Evolutionary conservation across 2,113 vertebrate species (phyloP), one percentile per base, ranked within the genome.

Genomic region (Ciconia stormi): DNA sequence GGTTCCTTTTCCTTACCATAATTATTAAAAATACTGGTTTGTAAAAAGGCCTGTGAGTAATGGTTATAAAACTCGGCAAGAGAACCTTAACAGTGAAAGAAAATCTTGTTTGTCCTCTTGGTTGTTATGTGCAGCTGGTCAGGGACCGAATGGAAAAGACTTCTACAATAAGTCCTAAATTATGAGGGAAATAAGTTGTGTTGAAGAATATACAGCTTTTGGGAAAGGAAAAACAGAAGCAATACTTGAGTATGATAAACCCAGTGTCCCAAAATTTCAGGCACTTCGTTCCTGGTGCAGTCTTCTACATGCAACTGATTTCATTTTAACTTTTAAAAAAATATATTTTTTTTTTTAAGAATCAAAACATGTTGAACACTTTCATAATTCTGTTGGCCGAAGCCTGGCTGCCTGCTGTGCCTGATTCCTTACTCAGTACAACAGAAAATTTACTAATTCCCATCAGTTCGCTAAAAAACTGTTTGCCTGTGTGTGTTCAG

Each of bases 1-100:
- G 46, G 62, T 95, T 95, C n/a, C 38, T 82, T 90, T 95, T 94
- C 78, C 81, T 76, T 97, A 88, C 42, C 19, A 17, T 78, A 66
- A 87, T 82, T 82, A 82, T 76, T 84, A 32, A 90, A 97, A 87
- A 90, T 67, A 59, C 29, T 67, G 42, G 2, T n/a, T 84, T 89
- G 30, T 89, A 42, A 53, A 95, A 89, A 52, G 46, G 13, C 38
- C 52, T 79, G 10, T 49, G 81, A 89, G 77, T 92, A 90, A 67
- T 36, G 5, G 23, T 81, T 72, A 21, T 84, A 58, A 92, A 89
- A 79, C 7, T 8, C 40, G 80, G 30, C 16, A 81, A 49, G 66
- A 85, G 25, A 73, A 40, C 32, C 49, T 61, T n/a, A 70, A 78
- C 38, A 52, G 42, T 16, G 53, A 61, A 85, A 86, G 30, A 82